phyloP scores from a whole-genome alignment of 2,113 vertebrate genomes.

The Ochotona curzoniae region DNA sequence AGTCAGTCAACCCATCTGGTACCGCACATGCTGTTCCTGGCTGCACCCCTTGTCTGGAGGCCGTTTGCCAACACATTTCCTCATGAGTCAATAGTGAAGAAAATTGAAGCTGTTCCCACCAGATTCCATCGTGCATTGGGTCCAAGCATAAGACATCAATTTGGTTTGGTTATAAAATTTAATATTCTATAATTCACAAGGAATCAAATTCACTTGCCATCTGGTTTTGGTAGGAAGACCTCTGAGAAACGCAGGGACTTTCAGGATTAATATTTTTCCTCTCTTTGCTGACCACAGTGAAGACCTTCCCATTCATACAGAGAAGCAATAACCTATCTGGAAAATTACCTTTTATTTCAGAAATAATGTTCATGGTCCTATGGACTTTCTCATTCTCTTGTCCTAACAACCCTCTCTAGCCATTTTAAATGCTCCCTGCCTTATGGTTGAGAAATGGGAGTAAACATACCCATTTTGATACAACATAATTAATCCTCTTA shows the following conservation, averaged over 20 bases:
- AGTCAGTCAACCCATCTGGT: constrained; percentile 60
- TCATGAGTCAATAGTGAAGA: constrained; percentile 56
- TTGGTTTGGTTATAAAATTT: constrained; percentile 69
- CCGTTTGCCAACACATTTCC: constrained; percentile 65
- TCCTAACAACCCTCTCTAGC: not conserved
- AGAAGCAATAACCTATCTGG: not conserved
- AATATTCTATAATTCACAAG: constrained; percentile 65
- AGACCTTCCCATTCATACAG: not conserved
- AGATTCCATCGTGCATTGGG: constrained; percentile 1
- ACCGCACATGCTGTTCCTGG: constrained; percentile 62
- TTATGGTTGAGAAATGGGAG: not conserved
- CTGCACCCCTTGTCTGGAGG: constrained; percentile 47
- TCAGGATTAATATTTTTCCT: constrained; percentile 20
- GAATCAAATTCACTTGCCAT: constrained; percentile 60
- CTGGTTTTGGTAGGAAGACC: constrained; percentile 54
- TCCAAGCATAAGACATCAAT: constrained; percentile 58
- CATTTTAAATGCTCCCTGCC: not conserved
- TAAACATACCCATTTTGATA: not conserved
- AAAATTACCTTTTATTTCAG: not conserved
- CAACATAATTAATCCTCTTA: not conserved
- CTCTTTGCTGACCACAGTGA: not conserved
- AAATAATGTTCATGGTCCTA: not conserved
- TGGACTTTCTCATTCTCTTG: constrained; percentile 8
- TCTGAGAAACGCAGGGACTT: constrained; percentile 37
- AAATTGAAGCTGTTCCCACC: constrained; percentile 52